These are phyloP conservation scores for Leptoteleia sp. DNA, from an alignment of 1,140 invertebrate species.

Conservation along the genomic window DNA sequence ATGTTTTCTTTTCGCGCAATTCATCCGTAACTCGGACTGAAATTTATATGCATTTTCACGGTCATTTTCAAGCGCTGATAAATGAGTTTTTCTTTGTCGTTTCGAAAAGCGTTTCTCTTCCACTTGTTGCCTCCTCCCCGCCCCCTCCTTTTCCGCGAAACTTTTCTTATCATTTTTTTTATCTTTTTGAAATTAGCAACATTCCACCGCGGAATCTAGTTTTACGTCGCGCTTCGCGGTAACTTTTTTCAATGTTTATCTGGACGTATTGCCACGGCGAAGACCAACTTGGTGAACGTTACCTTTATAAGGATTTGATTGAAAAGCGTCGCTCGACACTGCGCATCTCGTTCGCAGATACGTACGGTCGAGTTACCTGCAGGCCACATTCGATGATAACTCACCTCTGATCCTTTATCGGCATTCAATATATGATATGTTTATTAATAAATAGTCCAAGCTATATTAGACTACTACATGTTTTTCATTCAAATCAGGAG, in stretches of 20 bases:
- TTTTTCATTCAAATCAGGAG: background rate
- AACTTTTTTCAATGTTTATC: constrained; percentile 40
- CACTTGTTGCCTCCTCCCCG: background rate
- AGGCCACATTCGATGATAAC: constrained; percentile 51
- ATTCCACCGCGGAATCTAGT: constrained; percentile 11
- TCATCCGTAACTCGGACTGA: constrained; percentile 5
- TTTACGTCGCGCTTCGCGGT: background rate
- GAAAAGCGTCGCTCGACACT: constrained; percentile 70
- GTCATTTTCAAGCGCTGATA: background rate
- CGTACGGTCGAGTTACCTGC: constrained; percentile 32
- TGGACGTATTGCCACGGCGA: background rate
- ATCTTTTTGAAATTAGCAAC: constrained; percentile 2
- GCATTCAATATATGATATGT: constrained; percentile 43
- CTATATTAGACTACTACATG: background rate
- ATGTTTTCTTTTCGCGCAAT: constrained; percentile 4
- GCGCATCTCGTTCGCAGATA: constrained; percentile 27
- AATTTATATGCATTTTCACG: constrained; percentile 11
- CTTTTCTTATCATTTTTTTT: too few species aligned
- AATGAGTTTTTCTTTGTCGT: background rate
- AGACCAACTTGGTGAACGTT: constrained; percentile 40
- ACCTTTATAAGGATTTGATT: constrained; percentile 75
- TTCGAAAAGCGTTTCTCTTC: background rate
- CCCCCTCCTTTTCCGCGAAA: background rate
- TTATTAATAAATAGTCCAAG: constrained; percentile 43
- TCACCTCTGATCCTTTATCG: constrained; percentile 52